Percentiles rank a stretch among this genome's conserved stretches.
These are phyloP conservation scores for Polyodon spathula DNA, from an alignment of 2,113 vertebrate genomes.

Conservation along the genomic window DNA sequence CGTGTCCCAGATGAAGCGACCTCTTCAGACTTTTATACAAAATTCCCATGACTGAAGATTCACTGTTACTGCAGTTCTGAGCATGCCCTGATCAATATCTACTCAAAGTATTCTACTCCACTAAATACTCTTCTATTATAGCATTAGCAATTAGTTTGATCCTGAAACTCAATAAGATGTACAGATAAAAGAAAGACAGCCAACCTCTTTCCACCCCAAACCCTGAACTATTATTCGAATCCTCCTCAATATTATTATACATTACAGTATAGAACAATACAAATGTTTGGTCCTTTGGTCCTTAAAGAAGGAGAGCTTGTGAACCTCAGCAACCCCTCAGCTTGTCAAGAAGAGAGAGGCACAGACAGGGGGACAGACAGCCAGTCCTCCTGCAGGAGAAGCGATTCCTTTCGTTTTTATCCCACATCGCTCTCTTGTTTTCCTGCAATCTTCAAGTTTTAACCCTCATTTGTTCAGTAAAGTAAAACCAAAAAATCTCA, in stretches of 20 bases:
- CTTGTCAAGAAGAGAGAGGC: constrained; percentile 57
- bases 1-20: constrained; percentile 38
- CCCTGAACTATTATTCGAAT: constrained; percentile 57
- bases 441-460: constrained; percentile 64
- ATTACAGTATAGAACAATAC: constrained; percentile 66
- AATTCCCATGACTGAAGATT: constrained; percentile 24
- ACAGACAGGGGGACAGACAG: constrained; percentile 49
- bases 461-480: constrained; percentile 73
- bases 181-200: constrained; percentile 62
- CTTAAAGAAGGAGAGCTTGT: constrained; percentile 64
- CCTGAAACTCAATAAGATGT: constrained; percentile 61
- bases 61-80: constrained; percentile 38
- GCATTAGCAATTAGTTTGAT: constrained; percentile 50
- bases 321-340: constrained; percentile 61
- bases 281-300: constrained; percentile 77
- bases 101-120: constrained; percentile 60
- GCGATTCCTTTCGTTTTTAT: constrained; percentile 45
- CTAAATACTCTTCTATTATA: constrained; percentile 50
- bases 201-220: constrained; percentile 55
- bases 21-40: constrained; percentile 18
- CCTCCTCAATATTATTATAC: constrained; percentile 62
- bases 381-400: constrained; percentile 51
- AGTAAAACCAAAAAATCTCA: constrained; percentile 54
- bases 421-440: constrained; percentile 21
- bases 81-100: constrained; percentile 52